Conservation (phyloP, 2,888 invertebrate genomes). For the Hirtodrosophila histrioides region DNA sequence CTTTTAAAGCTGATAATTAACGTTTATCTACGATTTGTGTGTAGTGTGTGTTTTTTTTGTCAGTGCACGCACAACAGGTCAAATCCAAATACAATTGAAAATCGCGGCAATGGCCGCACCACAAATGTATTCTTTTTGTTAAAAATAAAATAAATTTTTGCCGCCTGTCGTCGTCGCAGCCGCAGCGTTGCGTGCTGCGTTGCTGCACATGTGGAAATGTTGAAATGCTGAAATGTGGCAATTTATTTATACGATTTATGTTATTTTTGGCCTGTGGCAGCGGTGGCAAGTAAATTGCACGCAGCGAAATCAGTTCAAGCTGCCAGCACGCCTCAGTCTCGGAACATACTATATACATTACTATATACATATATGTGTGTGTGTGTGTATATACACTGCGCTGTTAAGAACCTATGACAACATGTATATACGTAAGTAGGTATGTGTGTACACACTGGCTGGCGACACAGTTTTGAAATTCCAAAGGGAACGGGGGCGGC, state of each 20-base stretch:
- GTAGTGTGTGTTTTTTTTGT: no score
- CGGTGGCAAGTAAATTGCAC: slow-evolving; percentile 54
- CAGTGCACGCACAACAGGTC: slow-evolving; percentile 59
- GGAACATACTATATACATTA: not conserved
- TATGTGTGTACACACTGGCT: slow-evolving; percentile 27
- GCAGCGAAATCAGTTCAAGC: slow-evolving; percentile 60
- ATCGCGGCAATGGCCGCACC: slow-evolving; percentile 27
- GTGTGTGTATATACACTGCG: slow-evolving; percentile 5
- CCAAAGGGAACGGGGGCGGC: slow-evolving; percentile 26
- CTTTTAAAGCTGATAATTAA: no score
- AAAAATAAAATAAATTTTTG: slow-evolving; percentile 42
- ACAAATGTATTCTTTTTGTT: slow-evolving; percentile 21
- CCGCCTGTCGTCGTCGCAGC: slow-evolving; percentile 57
- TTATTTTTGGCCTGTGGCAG: slow-evolving; percentile 52
- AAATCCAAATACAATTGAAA: slow-evolving; percentile 43
- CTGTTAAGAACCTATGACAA: slow-evolving; percentile 53
- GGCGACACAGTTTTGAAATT: slow-evolving; percentile 54
- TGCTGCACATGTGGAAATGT: slow-evolving; percentile 59
- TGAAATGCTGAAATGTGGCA: slow-evolving; percentile 56
- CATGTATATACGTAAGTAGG: slow-evolving; percentile 14
- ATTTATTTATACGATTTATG: slow-evolving; percentile 59
- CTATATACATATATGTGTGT: not conserved
- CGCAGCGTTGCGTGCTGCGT: slow-evolving; percentile 39
- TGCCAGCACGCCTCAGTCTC: slow-evolving; percentile 21
- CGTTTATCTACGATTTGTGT: no score